Percentiles rank a stretch among this genome's conserved stretches.
Conservation (phyloP, 2,113 vertebrate species). For the Osmerus mordax region DNA sequence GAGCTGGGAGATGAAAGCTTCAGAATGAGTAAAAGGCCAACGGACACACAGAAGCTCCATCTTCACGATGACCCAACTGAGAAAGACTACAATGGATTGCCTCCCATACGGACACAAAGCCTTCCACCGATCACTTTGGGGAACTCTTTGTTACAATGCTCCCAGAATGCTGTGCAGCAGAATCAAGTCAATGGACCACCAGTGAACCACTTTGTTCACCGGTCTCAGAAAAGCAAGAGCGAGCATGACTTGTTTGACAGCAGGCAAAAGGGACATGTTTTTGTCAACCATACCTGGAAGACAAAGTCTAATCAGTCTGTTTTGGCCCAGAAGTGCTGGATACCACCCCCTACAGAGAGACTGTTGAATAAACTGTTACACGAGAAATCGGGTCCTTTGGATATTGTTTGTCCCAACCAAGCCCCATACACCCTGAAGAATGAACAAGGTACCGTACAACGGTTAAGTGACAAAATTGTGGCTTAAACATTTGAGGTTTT, state of each 20-base stretch:
- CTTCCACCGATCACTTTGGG: constrained; percentile 77
- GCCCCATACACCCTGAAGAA: constrained; percentile 71
- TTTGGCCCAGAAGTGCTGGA: constrained; percentile 68
- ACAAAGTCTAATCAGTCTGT: constrained; percentile 58
- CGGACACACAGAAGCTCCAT: constrained; percentile 67
- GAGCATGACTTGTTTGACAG: constrained; percentile 76
- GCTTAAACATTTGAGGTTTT: no score
- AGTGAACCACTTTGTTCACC: constrained; percentile 56
- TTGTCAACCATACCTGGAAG: constrained; percentile 66
- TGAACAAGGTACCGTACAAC: constrained; percentile 71
- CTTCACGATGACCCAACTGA: constrained; percentile 63
- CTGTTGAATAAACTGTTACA: constrained; percentile 64
- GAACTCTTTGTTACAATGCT: constrained; percentile 65
- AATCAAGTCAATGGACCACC: constrained; percentile 46
- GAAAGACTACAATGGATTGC: constrained; percentile 64
- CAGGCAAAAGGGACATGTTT: constrained; percentile 60
- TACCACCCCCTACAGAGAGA: constrained; percentile 66
- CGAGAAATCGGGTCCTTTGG: constrained; percentile 57
- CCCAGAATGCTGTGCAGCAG: constrained; percentile 52
- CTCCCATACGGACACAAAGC: constrained; percentile 75
- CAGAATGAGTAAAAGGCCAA: constrained; percentile 61
- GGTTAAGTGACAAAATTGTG: not conserved
- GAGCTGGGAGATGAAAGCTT: constrained; percentile 49
- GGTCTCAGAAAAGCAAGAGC: constrained; percentile 77
- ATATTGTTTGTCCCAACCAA: constrained; percentile 62